Evolutionary conservation across 2,888 invertebrate species (phyloP), one percentile per base, ranked within the genome.

Genomic region (Electrophaes corylata): DNA sequence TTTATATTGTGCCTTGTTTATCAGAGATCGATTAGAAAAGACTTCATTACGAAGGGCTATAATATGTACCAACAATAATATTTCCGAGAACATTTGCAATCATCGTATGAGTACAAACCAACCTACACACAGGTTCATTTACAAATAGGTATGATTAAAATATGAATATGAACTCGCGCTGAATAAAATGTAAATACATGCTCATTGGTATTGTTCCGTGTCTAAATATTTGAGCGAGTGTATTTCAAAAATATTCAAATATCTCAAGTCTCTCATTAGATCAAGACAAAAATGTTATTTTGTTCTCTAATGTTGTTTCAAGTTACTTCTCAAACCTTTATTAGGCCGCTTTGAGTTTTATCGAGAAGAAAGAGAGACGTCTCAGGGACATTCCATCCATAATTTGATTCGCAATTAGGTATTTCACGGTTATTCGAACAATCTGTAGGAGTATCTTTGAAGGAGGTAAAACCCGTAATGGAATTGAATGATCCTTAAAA

Each of bases 361-460:
- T 58, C 52, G 52, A 53, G 46, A 35, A 55, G 33, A 57, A 57
- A 64, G 61, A 62, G 62, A 60, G 66, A 65, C 57, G 62, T 62
- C 52, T 55, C 45, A 39, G 52, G 60, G 66, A 67, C 55, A 66
- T 69, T 67, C 61, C 57, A 58, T 69, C 69, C 67, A 72, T 75
- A 78, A 78, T 76, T 79, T 75, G 72, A 79, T 78, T 74, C 65
- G 67, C 67, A 79, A 82, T 84, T 81, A 74, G 70, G 71, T 75
- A 81, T 82, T 83, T 81, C 70, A 77, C 75, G 78, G 75, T 74
- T 77, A 78, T 81, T 77, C 69, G 69, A 76, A 76, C 73, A 79
- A 78, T 80, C 74, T 72, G 63, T 67, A 63, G 75, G 76, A n/a
- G n/a, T n/a, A n/a, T n/a, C 71, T 79, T 78, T 77, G 73, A 76